Evolutionary conservation across 2,797 vertebrate genomes (phyloP).

Genomic region (Neopelma chrysocephalum): DNA sequence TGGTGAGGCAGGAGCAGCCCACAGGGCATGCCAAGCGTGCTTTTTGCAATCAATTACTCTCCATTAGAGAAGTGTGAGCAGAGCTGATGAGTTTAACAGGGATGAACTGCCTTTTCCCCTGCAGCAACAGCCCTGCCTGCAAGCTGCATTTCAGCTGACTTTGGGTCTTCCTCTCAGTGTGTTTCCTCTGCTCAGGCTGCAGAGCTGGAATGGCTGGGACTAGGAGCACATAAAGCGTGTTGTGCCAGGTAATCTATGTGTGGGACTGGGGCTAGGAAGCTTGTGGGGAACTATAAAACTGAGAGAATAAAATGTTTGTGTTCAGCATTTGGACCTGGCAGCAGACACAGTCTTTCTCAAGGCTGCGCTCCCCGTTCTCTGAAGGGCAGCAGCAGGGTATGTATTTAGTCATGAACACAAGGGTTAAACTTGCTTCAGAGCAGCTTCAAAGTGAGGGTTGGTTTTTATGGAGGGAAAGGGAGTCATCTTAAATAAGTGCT

Average conservation of each 20-base stretch:
- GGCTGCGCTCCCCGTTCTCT: fast-evolving
- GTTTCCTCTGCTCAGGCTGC: not conserved
- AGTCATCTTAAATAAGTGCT: slow-evolving; percentile 33
- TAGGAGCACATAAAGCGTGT: fast-evolving
- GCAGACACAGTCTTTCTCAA: not conserved
- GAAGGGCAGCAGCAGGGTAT: not conserved
- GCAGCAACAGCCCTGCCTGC: not conserved
- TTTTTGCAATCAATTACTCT: slow-evolving; percentile 44
- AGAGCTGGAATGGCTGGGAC: not conserved
- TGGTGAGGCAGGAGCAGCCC: not conserved
- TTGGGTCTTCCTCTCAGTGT: not conserved
- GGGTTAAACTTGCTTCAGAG: slow-evolving; percentile 15
- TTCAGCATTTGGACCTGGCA: not conserved
- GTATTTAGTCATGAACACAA: not conserved
- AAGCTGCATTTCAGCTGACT: not conserved
- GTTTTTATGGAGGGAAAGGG: slow-evolving; percentile 40
- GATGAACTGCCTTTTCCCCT: not conserved
- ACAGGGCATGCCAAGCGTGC: fast-evolving
- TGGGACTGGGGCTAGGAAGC: not conserved
- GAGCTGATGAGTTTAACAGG: not conserved
- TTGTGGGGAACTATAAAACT: not conserved
- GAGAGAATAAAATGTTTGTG: not conserved
- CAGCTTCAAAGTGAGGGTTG: not conserved
- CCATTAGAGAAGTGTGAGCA: slow-evolving; percentile 9
- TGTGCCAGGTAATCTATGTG: not conserved